Percentiles rank a stretch among this genome's conserved stretches.
Evolutionary conservation across 2,797 vertebrate species (phyloP).

Genomic region (Melanotaenia boesemani): DNA sequence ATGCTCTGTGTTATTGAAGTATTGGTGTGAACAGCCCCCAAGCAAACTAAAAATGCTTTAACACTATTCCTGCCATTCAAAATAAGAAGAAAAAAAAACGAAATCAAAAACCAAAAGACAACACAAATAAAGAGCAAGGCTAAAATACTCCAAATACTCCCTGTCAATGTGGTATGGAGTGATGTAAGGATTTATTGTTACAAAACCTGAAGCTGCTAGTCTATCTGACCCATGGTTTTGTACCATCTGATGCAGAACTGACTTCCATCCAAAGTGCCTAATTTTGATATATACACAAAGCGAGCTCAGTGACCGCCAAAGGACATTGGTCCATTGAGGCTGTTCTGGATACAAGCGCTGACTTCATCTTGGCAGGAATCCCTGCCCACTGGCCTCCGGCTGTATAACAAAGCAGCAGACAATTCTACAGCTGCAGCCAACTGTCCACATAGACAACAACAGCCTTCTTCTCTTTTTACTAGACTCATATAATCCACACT

Average conservation of each 20-base stretch:
- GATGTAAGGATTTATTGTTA: constrained; percentile 8
- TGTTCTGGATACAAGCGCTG: constrained; percentile 53
- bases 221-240: constrained; percentile 22
- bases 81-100: constrained; percentile 8
- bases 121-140: constrained; percentile 24
- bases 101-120: constrained; percentile 3
- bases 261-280: constrained; percentile 54
- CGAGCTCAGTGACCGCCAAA: constrained; percentile 69
- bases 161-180: not conserved
- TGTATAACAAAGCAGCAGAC: constrained; percentile 61
- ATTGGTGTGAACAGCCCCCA: constrained; percentile 30
- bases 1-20: constrained; percentile 6
- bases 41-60: constrained; percentile 32
- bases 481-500: constrained; percentile 53
- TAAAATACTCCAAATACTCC: constrained; percentile 27
- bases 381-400: constrained; percentile 51
- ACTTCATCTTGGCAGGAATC: constrained; percentile 71
- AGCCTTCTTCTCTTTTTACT: constrained; percentile 16
- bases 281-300: constrained; percentile 70
- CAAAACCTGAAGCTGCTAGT: not conserved
- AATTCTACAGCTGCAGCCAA: constrained; percentile 53
- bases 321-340: constrained; percentile 57
- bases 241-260: constrained; percentile 39
- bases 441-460: constrained; percentile 47
- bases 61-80: constrained; percentile 3